Evolutionary conservation across 2,797 vertebrate species (phyloP), one percentile per base, ranked within the genome.

Genomic region (Adelosebastes latens): DNA sequence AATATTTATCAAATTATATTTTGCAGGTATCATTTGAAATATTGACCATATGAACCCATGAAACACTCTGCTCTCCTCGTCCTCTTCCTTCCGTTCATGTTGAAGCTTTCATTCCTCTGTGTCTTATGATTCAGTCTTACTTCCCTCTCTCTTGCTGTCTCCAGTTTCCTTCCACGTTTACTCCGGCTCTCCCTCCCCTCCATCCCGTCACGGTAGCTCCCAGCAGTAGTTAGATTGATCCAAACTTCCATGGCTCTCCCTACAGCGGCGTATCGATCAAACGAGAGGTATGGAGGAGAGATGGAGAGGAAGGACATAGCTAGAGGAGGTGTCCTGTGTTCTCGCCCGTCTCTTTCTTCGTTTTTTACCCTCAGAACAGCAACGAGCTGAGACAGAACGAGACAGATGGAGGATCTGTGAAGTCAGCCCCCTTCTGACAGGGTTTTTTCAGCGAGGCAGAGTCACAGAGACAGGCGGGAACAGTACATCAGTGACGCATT

Each of bases 201-300:
- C 52, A 22, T 56, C 73, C 63, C 68, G 3, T 76, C 65, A 73
- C 62, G 70, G 62, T 71, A 46, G 78, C 87, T 86, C 83, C 82
- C 79, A 87, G 90, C 91, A 61, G 80, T 77, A 56, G 79, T 90
- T 81, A 56, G 87, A 89, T 92, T 86, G 90, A 92, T 90, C 82
- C 85, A 56, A 75, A 89, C 85, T 83, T 90, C 77, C 59, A 59
- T 29, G 72, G 60, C 69, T 73, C 71, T 79, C 82, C 89, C 86
- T 75, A 6, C 75, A 75, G 86, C 76, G 2, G 22, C 59, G 3
- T 81, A 92, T 93, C 68, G 86, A 93, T 92, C 89, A 83, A 60
- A 65, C 11, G 12, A 58, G 60, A 65, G 69, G 73, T 39, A 31
- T 67, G 36, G 67, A 67, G 25, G n/a, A 12, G 62, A 29, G 83